Evolutionary conservation across 2,113 vertebrate genomes (phyloP), one percentile per base, ranked within the genome.

Genomic region (Callopanchax toddi): DNA sequence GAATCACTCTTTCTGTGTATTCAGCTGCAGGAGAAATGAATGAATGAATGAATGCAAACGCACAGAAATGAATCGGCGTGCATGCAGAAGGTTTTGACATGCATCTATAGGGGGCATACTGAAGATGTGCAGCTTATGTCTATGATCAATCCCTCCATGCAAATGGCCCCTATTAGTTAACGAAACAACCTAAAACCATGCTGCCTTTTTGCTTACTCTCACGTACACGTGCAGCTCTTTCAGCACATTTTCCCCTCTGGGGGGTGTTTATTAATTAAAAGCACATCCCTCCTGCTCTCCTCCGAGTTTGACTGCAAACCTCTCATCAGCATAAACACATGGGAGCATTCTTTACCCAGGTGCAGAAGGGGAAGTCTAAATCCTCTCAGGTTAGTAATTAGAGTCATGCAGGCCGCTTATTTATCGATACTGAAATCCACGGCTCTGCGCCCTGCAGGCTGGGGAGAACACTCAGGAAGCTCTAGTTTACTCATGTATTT

Each of bases 321-420:
- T 78, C 59, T 60, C 76, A 79, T 84, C 58, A 67, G 26, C 48
- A 46, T 66, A 75, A 83, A 81, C 69, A 74, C 67, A 56, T 48
- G 43, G 68, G 57, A 74, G 74, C 74, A 67, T 86, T 87, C 73
- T 60, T 75, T 39, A 54, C 67, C 76, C 86, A 85, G 74, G 83
- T 87, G 82, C 62, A 44, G 50, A 10, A 13, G 36, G 36, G 61
- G 50, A 3, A 6, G 40, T 64, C 50, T 70, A 67, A 85, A 83
- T 72, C 70, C 67, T 86, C 67, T 72, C 66, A 65, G 80, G 65
- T 84, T 84, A 69, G 74, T 86, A 87, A 82, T 88, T 86, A 86
- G 74, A 65, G 56, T 69, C 74, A 60, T 62, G 51, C 18, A 23
- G 65, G 53, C 74, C 67, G 54, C 58, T 78, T 82, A 80, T 89